Percentiles rank a stretch among this genome's conserved stretches.
phyloP scores from a whole-genome alignment of 2,888 invertebrate species.

The Dyspetes luteomarginatus region DNA sequence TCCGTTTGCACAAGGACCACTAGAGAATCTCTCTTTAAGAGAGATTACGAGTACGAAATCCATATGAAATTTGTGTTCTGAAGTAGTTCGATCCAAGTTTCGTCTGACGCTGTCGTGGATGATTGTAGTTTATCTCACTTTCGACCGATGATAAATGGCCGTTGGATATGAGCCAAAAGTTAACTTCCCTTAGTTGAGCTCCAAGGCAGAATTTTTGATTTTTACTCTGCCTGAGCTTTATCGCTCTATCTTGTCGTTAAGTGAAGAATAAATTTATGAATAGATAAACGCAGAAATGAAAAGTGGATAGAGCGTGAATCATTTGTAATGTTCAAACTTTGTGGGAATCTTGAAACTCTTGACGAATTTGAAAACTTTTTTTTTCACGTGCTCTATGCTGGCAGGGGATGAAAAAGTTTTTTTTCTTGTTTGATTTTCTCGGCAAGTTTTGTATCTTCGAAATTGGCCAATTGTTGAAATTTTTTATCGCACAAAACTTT shows the following conservation, averaged over 20 bases:
- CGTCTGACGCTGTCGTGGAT: background rate
- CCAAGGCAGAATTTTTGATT: background rate
- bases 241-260: too few species aligned
- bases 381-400: background rate
- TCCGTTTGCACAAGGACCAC: background rate
- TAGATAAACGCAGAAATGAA: background rate
- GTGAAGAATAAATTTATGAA: too few species aligned
- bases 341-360: background rate
- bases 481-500: background rate
- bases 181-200: conserved; percentile 2
- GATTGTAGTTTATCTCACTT: background rate
- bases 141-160: conserved; percentile 7
- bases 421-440: too few species aligned
- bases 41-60: too few species aligned
- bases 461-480: background rate
- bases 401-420: background rate
- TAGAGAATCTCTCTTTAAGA: too few species aligned
- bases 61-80: too few species aligned
- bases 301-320: conserved; percentile 30
- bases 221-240: background rate
- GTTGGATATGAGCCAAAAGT: conserved; percentile 51
- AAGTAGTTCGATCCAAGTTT: too few species aligned
- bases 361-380: conserved; percentile 14
- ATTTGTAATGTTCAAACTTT: conserved; percentile 6
- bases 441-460: background rate